Evolutionary conservation across 2,888 invertebrate species (phyloP), one percentile per base, ranked within the genome.

Genomic region (Mantis religiosa): DNA sequence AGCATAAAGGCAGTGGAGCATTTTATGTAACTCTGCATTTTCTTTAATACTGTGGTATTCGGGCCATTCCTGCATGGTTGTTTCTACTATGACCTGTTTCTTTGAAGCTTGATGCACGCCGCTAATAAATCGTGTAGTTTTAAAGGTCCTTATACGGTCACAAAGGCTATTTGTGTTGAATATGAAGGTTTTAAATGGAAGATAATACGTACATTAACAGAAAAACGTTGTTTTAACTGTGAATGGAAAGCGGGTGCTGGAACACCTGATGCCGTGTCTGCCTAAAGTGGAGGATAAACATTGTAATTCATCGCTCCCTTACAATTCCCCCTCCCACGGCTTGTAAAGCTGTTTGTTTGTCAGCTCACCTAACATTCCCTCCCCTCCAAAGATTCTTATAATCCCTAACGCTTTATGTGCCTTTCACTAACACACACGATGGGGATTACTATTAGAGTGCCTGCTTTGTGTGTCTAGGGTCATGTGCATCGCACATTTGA

Each of bases 1-100:
- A 0, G 1, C 2, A 41, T 41, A 6, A 9, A 41, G 41, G 1
- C 1, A 1, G 2, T 1, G 12, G 4, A 8, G 4, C 7, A 4
- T 34, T 34, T 4, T 34, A 34, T 34, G 4, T 34, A 8, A 7
- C 34, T 8, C 6, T 30, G 34, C 8, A 34, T 34, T 41, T 12
- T 12, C 9, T 41, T 9, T 41, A 41, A 41, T 1, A 41, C 1
- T 41, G 1, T 12, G 2, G 12, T 41, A 1, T 12, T 41, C 12
- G 9, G 1, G 1, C 9, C 41, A 9, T 12, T 12, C 12, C 41
- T 9, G 9, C 41, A 12, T 9, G 12, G 41, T 9, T 2, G 1
- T 41, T 41, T 12, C 41, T 41, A 41, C 41, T 41, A 12, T 1
- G 41, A 41, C 12, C 0, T 41, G 41, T 1, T 1, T 9, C 12